Conservation (phyloP, 2,113 vertebrate species). For the Heloderma charlesbogerti region DNA sequence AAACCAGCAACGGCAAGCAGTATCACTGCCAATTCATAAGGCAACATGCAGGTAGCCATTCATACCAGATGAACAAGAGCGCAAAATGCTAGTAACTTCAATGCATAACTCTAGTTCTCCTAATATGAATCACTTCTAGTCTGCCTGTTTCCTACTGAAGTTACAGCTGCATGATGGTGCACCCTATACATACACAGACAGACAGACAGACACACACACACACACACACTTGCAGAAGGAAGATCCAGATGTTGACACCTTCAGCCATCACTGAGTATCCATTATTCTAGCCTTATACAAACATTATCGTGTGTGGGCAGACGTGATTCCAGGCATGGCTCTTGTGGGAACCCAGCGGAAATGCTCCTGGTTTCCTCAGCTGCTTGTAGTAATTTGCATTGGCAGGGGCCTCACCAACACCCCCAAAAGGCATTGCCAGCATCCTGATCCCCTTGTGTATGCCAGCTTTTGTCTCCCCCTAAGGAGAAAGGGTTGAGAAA, state of each 20-base stretch:
- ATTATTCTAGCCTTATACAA: constrained; percentile 27
- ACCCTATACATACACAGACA: not conserved
- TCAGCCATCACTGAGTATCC: not conserved
- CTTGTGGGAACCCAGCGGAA: constrained; percentile 16
- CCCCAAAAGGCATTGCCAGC: not conserved
- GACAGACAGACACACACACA: not conserved
- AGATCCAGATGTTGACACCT: not conserved
- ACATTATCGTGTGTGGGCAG: constrained; percentile 20
- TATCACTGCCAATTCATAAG: too few species aligned
- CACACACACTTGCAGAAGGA: not conserved
- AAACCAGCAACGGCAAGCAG: not conserved
- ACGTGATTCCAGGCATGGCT: constrained; percentile 28
- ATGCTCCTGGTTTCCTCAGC: constrained; percentile 18
- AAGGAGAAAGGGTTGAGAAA: not conserved
- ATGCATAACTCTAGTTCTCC: not conserved
- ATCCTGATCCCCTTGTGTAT: not conserved
- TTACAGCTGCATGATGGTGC: not conserved
- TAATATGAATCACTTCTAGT: not conserved
- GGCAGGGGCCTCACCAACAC: not conserved
- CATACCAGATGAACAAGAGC: not conserved
- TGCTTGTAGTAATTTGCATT: constrained; percentile 17
- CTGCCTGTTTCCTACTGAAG: not conserved
- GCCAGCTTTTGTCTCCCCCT: not conserved
- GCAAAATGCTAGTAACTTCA: not conserved
- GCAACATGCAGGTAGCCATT: not conserved